Percentiles rank a stretch among this genome's conserved stretches.
Conservation (phyloP, 2,888 invertebrate genomes). For the Melikaiella ostensackeni region DNA sequence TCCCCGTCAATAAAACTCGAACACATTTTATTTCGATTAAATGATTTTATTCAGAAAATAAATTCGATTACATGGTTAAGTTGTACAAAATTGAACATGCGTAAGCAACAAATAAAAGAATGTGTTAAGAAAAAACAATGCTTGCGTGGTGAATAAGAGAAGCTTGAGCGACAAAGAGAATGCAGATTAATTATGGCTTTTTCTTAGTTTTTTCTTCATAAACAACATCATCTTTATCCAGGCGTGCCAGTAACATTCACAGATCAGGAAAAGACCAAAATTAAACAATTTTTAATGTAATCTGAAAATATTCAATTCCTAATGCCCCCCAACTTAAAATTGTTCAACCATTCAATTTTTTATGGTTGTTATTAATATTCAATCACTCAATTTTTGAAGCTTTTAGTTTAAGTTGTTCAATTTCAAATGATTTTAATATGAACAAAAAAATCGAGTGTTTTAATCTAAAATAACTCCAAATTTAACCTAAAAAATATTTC, state of each 20-base stretch:
- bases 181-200: constrained; percentile 65
- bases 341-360: no score
- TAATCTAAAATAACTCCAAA: no score
- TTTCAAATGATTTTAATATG: no score
- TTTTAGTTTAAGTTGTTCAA: no score
- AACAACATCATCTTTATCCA: constrained; percentile 4
- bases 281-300: no score
- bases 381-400: no score
- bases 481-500: no score
- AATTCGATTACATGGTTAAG: constrained; percentile 58
- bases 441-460: no score
- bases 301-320: no score
- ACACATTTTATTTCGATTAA: constrained; percentile 46
- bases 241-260: neutral
- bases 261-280: neutral
- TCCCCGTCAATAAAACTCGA: constrained; percentile 65
- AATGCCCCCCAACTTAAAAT: no score
- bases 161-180: constrained; percentile 4
- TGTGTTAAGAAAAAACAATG: constrained; percentile 19
- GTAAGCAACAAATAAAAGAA: constrained; percentile 41
- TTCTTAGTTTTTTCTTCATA: constrained; percentile 59
- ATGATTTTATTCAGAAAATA: constrained; percentile 63
- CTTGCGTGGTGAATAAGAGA: constrained; percentile 33
- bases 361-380: no score
- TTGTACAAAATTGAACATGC: constrained; percentile 47